Base-by-base conservation (phyloP, 2,113 vertebrate genomes). In the Nematolebias whitei region DNA sequence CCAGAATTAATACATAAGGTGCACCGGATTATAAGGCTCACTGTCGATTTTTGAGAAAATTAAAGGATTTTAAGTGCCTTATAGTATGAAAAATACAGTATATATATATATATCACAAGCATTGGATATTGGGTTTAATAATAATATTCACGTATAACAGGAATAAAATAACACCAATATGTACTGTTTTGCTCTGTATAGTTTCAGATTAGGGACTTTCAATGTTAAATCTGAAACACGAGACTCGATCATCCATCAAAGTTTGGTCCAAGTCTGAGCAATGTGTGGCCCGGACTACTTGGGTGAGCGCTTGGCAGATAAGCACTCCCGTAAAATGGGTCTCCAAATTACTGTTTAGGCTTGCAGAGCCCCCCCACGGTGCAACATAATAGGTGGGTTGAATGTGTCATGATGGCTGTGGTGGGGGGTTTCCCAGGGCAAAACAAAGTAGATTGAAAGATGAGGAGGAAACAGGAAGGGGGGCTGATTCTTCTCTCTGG, bases 321-420 rank as follows among this genome's bases (percentile, higher is more conserved):
- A 77, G 63, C 74, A 24, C 55, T 58, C 29, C 35, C 53, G 67
- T 73, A 55, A 84, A 71, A 80, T 56, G 3, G 49, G 62, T 68
- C 59, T 82, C 68, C 71, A 76, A 83, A 85, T 84, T 59, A 76
- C 68, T 81, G 85, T 87, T 89, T 84, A 69, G 74, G 69, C 78
- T 82, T 74, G 29, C 56, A 22, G 0, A 52, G 23, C 56, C 63
- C 69, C 80, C 81, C 78, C 76, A 83, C 72, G 22, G 41, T 45
- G 79, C 68, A 63, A 55, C 57, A 78, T 71, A 83, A 83, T 84
- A 62, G 60, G 72, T 78, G 78, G 77, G 73, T 69, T 81, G 72
- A 74, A 53, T 80, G 60, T 84, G 72, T 79, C 66, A 76, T 70
- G 43, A 44, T 61, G 63, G 60, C 63, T 86, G 72, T 63, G 75